Evolutionary conservation across 2,888 invertebrate species (phyloP).

Genomic region (Melipona bicolor): DNA sequence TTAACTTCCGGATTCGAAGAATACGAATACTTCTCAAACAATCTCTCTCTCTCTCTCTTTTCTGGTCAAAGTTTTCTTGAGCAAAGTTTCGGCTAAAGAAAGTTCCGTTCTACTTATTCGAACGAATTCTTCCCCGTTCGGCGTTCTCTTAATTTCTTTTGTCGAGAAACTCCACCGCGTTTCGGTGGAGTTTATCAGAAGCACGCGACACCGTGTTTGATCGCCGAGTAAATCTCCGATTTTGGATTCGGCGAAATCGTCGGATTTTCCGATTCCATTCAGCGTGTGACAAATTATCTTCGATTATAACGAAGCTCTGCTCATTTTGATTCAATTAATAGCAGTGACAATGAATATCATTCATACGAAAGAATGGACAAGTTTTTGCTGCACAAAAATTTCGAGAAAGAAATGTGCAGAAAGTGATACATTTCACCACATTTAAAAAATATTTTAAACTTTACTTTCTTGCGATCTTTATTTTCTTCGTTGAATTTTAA

Average conservation of each 20-base stretch:
- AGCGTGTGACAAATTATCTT: background rate
- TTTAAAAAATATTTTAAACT: background rate
- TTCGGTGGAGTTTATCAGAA: background rate
- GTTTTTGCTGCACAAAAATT: background rate
- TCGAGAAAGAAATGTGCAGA: background rate
- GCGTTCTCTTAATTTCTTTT: background rate
- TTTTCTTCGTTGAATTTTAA: too few relatives aligned
- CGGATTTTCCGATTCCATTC: too few relatives aligned
- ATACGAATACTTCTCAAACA: constrained; percentile 8
- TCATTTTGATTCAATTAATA: background rate
- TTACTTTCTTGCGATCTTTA: background rate
- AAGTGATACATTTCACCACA: background rate
- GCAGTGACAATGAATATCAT: background rate
- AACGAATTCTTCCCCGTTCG: background rate
- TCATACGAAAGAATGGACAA: background rate
- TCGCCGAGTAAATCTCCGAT: background rate
- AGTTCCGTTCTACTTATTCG: background rate
- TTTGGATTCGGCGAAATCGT: too few relatives aligned
- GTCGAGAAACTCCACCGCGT: background rate
- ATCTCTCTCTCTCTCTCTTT: background rate
- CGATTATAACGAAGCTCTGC: background rate
- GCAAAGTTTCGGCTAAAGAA: constrained; percentile 24
- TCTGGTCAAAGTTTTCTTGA: constrained; percentile 21
- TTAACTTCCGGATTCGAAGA: background rate
- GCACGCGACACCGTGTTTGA: background rate